A percentile compares a stretch with the other conserved stretches of the same genome.
These are phyloP conservation scores for Lytechinus pictus DNA, from an alignment of 35 echinoderm and acorn worm species.

Conservation along the genomic window DNA sequence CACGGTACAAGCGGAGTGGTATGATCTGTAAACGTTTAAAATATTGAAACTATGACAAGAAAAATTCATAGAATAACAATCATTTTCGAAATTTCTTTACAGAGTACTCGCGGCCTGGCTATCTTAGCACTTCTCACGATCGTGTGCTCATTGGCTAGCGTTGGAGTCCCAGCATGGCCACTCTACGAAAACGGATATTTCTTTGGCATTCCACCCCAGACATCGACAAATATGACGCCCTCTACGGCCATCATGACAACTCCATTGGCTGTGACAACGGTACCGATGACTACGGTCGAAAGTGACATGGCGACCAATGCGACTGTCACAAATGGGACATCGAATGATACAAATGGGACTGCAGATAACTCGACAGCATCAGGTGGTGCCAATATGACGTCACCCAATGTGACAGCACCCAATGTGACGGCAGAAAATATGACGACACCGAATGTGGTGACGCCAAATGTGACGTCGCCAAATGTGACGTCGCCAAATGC, in stretches of 20 bases:
- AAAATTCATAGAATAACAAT: no score
- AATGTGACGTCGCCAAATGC: not conserved
- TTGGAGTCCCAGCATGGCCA: constrained; percentile 24
- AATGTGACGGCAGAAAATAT: not conserved
- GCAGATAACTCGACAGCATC: not conserved
- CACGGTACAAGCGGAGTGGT: no score
- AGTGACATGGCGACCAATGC: not conserved
- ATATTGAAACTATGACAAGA: no score
- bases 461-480: not conserved
- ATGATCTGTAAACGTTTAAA: no score
- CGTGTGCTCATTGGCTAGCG: constrained; percentile 28
- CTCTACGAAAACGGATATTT: constrained; percentile 49
- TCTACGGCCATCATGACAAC: not conserved
- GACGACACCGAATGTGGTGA: not conserved
- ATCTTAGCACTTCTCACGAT: constrained; percentile 37
- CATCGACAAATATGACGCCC: not conserved
- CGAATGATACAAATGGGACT: not conserved
- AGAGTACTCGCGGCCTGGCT: constrained; percentile 31
- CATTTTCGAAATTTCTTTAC: not conserved
- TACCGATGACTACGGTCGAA: not conserved
- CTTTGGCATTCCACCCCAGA: not conserved
- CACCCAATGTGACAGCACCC: not conserved
- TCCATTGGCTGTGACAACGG: not conserved
- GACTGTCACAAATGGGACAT: not conserved
- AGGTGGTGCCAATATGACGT: not conserved